A percentile compares a stretch with the other conserved stretches of the same genome.
phyloP scores from a whole-genome alignment of 2,888 invertebrate genomes.

The Anticlea derivata region DNA sequence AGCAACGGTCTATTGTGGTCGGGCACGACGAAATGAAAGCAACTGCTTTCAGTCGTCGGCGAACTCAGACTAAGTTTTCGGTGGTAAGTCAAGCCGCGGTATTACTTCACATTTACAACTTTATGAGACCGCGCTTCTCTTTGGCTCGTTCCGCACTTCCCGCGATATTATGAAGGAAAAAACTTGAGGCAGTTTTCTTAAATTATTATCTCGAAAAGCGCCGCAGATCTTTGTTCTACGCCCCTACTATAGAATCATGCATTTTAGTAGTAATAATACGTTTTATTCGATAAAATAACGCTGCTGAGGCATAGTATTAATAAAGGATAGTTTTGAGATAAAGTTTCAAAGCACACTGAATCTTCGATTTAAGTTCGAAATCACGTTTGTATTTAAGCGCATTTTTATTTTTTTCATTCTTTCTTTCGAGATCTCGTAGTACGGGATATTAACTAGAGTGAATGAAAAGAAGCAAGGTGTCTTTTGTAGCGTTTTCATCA shows the following conservation, averaged over 20 bases:
- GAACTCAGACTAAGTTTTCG: conserved; percentile 51
- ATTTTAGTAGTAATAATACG: background rate
- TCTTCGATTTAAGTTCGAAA: no score
- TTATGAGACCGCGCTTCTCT: conserved; percentile 67
- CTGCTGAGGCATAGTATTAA: no score
- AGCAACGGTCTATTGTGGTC: conserved; percentile 51
- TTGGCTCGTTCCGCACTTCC: conserved; percentile 54
- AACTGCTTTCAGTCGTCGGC: no score
- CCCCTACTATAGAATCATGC: conserved; percentile 6
- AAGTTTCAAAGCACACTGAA: no score
- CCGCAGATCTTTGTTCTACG: conserved; percentile 25
- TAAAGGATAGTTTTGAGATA: no score
- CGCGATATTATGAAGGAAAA: conserved; percentile 66
- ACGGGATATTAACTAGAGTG: conserved; percentile 1
- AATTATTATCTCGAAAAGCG: conserved; percentile 63
- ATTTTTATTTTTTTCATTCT: background rate
- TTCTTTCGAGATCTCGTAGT: background rate
- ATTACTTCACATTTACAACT: conserved; percentile 81
- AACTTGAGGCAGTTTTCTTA: conserved; percentile 58
- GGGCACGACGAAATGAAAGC: conserved; percentile 43
- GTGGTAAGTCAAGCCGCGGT: conserved; percentile 64
- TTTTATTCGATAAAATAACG: background rate
- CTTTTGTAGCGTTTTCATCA: conserved; percentile 2
- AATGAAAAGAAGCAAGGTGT: conserved; percentile 4
- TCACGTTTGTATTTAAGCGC: no score